Base-by-base conservation (phyloP, 2,113 vertebrate species). In the Melanocharis versteri region DNA sequence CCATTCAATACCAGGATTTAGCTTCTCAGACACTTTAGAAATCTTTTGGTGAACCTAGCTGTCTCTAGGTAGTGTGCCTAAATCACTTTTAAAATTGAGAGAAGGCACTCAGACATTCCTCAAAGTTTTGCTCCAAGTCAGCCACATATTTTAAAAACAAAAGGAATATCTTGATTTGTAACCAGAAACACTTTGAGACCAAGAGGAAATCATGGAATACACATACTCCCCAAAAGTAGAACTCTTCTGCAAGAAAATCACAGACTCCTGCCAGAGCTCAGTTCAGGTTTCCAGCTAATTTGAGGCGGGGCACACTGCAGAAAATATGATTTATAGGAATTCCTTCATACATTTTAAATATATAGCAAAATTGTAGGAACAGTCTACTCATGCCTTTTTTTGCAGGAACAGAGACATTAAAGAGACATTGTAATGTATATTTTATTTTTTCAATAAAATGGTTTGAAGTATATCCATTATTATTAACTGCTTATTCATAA, bases 171-270 rank as follows among this genome's bases (percentile, higher is more conserved):
- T 84, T 89, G 33, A 56, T 91, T 91, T 91, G 30, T 50, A 93
- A 80, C 70, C 48, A 91, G 87, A 91, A 90, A 86, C 42, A 58
- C 27, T 85, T 69, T 50, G 35, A 83, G 35, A 83, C 23, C 39
- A 89, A 73, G 60, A 91, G 70, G 83, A 87, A 91, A 89, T 94
- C 94, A 91, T 94, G 78, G 84, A 94, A 93, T 76, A 83, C 33
- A 28, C 27, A 47, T 76, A 71, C 22, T 89, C 69, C 22, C 65
- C 1, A 2, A 92, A 94, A 89, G 57, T 39, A 95, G 73, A 91
- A 68, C 28, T 33, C 37, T 87, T 78, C 48, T 90, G 58, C 31
- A 77, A 80, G 70, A 77, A 96, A 96, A 91, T 50, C 54, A 35
- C 61, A 85, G 42, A 24, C 12, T 94, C 22, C 51, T 88, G 70